Base-by-base conservation (phyloP, 1,140 invertebrate genomes). In the Pachyrhynchus sulphureomaculatus region DNA sequence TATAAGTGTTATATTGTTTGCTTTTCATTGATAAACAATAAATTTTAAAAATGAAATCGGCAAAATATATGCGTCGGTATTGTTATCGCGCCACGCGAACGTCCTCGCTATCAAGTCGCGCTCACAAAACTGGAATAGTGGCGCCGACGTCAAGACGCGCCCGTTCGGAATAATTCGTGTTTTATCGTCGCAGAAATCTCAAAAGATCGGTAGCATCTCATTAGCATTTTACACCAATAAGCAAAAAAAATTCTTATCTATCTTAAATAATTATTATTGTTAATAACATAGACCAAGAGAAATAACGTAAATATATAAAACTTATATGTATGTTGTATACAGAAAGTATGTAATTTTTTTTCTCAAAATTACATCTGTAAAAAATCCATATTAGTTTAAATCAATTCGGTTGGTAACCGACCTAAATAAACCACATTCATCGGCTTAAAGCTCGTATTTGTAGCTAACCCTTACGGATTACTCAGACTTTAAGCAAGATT, bases 71-170 rank as follows among this genome's bases (percentile, higher is more conserved):
- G 51, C 51, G 34, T 54, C 36, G 51, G 42, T 54, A 21, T 42
- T 54, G 20, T 54, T 39, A 54, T 54, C 51, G 51, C 10, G 37
- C 51, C 24, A 32, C 24, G 52, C 37, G 48, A 57, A 64, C 67
- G 65, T 66, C 67, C 67, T 63, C 54, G 45, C 64, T 45, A 62
- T 42, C 62, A 64, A 68, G 61, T 66, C 56, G 67, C 64, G 64
- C 37, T 65, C 48, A 64, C 52, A 61, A 64, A 63, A 66, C 67
- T 68, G 67, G 61, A 65, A 58, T 51, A 54, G 63, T 64, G 67
- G 67, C 67, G 67, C 67, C 67, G 67, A 65, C 51, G 51, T 54
- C 51, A 54, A 48, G 33, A 33, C 33, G 29, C 39, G 17, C 18
- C 29, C 41, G 53, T 34, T 63, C 64, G 58, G 34, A 29, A 37